Evolutionary conservation across 2,113 vertebrate species (phyloP), one percentile per base, ranked within the genome.

Genomic region (Lasiurus borealis): DNA sequence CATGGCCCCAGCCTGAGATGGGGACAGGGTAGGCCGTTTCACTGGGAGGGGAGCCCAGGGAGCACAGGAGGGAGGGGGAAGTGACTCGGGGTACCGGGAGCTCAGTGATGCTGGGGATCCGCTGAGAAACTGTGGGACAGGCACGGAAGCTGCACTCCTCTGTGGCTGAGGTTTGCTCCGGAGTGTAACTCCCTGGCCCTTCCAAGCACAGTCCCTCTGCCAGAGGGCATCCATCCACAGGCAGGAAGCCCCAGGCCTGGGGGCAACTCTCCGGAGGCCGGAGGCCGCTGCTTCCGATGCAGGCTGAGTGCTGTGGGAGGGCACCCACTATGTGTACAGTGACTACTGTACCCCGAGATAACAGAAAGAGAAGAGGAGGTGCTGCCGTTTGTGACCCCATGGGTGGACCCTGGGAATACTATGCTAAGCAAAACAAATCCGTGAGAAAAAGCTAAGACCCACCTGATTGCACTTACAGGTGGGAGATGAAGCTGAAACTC

Each of bases 11-110:
- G 73, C 80, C 57, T 12, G 11, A 14, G 36, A 9, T 2, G 13
- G 80, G 36, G 66, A 0, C 0, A 11, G 5, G 15, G 13, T 5
- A 59, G 1, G 40, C 6, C 2, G 36, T 25, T 14, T 1, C 8
- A 4, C 11, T 6, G 12, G 31, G 52, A 31, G 16, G 54, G 1
- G 19, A 94, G 27, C 31, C 31, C 34, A 57, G 40, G 54, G 81
- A 75, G 23, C 18, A 34, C 2, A 4, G 1, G 5, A 82, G n/a
- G 62, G n/a, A 48, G 5, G 40, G 31, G 23, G 69, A 29, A 29
- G 64, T 23, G 64, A 69, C 36, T 59, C 84, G 50, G 50, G 31
- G 50, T 5, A 3, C 14, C 27, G 6, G 15, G 9, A 27, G 3
- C 27, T 77, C 57, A 69, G 40, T 9, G 21, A 4, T n/a, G 13